Evolutionary conservation across 2,113 vertebrate genomes (phyloP), one percentile per base, ranked within the genome.

Genomic region (Callionymus lyra): DNA sequence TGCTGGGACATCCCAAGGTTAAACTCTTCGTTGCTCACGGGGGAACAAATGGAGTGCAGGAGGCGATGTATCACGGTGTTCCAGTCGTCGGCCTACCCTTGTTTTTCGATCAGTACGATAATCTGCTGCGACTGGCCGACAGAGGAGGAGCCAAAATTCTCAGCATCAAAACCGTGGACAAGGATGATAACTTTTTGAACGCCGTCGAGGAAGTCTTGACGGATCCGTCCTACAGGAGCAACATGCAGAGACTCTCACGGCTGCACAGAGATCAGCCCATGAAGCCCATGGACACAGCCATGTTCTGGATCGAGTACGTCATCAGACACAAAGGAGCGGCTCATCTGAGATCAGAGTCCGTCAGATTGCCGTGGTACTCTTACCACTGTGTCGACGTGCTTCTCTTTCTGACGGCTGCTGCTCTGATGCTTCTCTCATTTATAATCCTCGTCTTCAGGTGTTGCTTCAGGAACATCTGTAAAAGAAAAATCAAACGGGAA

Each of bases 241-340:
- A 80, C 67, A 84, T 86, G 76, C 74, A 82, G 64, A 80, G 46
- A 37, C 71, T 84, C 18, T 85, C 84, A 13, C 42, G 53, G 12
- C 71, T 84, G 41, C 81, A 82, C 53, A 63, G 55, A 52, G 85
- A 86, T 60, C 57, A 68, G 31, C 79, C 76, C 2, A 15, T 82
- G 14, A 50, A 52, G 9, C 80, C 86, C 0, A 6, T 84, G 16
- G 72, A 85, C 12, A 57, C n/a, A 1, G 82, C 82, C 39, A 15
- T 84, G 49, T 86, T 81, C 77, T 87, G 85, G 82, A 80, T 80
- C 9, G 82, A 85, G 68, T 85, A 70, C 58, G 76, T 84, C 15
- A 83, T 85, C 41, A 77, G 79, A 43, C 79, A 86, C 68, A 75
- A 74, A 79, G 84, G 83, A 16, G 82, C 78, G 10, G 66, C 74